These are phyloP conservation scores for Eciton burchellii DNA, from an alignment of 1,140 invertebrate species.

Conservation along the genomic window DNA sequence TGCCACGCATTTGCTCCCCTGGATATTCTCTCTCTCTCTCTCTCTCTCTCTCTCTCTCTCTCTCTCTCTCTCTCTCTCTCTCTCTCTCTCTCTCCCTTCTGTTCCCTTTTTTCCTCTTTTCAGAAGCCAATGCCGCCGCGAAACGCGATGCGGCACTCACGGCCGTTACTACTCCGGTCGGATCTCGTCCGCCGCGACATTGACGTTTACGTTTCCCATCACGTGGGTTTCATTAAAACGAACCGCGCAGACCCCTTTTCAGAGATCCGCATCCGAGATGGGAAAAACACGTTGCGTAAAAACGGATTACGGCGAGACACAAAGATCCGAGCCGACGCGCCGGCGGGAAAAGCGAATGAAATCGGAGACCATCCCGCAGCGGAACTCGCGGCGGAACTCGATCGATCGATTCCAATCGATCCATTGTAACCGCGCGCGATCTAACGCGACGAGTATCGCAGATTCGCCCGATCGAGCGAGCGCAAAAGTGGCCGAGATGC, in stretches of 20 bases:
- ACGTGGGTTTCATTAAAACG: conserved; percentile 66
- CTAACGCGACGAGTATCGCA: not conserved
- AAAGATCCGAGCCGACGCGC: not conserved
- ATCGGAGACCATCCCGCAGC: not conserved
- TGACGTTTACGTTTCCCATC: conserved; percentile 35
- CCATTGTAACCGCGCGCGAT: no score
- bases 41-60: not conserved
- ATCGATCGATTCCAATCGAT: no score
- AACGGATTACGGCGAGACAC: conserved; percentile 3
- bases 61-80: no score
- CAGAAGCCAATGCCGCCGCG: not conserved
- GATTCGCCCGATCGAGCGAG: not conserved
- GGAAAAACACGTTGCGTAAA: conserved; percentile 27
- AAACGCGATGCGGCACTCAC: conserved; percentile 28
- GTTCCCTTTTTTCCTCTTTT: not conserved
- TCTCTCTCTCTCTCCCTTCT: no score
- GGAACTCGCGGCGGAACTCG: no score
- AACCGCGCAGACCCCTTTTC: conserved; percentile 36
- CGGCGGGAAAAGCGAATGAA: conserved; percentile 16
- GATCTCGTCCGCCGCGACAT: conserved; percentile 37
- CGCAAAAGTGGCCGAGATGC: not conserved
- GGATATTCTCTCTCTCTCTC: no score
- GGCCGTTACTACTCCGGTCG: conserved; percentile 6
- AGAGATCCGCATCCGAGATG: conserved; percentile 2
- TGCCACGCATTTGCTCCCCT: not conserved